Evolutionary conservation across 2,113 vertebrate genomes (phyloP).

Genomic region (Collichthys lucidus): DNA sequence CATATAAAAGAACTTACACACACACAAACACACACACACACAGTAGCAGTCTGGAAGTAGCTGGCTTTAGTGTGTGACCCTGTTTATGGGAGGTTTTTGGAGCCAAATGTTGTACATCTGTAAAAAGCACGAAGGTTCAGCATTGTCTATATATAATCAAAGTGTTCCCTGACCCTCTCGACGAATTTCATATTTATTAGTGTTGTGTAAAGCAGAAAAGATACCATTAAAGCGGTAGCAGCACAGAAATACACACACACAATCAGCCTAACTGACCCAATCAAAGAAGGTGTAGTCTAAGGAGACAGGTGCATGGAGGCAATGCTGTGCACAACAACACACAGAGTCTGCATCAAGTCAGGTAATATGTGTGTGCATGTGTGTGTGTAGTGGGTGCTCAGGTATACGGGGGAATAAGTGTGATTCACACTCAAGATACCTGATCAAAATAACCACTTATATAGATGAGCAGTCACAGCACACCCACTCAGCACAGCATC

Average conservation of each 20-base stretch:
- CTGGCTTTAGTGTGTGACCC: neutral
- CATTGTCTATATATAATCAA: neutral
- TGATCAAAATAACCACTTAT: conserved; percentile 66
- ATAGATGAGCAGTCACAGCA: conserved; percentile 59
- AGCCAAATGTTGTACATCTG: neutral
- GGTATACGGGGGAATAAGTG: conserved; percentile 40
- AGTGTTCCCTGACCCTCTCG: neutral
- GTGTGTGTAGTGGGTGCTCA: conserved; percentile 7
- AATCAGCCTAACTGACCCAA: conserved; percentile 15
- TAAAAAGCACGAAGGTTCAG: neutral
- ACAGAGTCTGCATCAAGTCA: neutral
- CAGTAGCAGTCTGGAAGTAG: neutral
- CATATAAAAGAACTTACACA: neutral
- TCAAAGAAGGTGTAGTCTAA: conserved; percentile 13
- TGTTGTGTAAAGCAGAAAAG: neutral
- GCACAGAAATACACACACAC: neutral
- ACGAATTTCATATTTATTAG: neutral
- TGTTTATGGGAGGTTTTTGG: neutral
- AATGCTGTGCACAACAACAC: conserved; percentile 18
- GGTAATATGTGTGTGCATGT: conserved; percentile 5
- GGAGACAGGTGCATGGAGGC: conserved; percentile 19
- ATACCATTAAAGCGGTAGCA: too few species aligned
- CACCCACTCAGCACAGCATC: conserved; percentile 37
- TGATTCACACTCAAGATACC: conserved; percentile 34
- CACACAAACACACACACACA: neutral